Conservation (phyloP, 2,888 invertebrate genomes). For the Drosophila flavopinicola region DNA sequence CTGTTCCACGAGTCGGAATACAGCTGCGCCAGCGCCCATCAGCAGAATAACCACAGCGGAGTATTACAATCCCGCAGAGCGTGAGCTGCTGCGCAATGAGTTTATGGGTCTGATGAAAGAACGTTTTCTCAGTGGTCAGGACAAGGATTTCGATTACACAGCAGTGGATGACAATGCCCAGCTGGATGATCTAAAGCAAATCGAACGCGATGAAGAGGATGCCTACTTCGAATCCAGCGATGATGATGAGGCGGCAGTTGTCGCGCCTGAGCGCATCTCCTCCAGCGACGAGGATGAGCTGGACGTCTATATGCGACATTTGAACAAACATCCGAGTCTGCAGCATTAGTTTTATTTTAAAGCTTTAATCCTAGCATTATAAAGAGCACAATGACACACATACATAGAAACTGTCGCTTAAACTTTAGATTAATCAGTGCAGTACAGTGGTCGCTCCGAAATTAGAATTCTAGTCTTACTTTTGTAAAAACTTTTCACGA, state of each 20-base stretch:
- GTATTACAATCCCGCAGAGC: slow-evolving; percentile 85
- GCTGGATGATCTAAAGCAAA: slow-evolving; percentile 90
- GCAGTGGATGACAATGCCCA: slow-evolving; percentile 92
- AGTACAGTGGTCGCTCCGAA: background rate
- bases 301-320: slow-evolving; percentile 89
- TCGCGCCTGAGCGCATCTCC: background rate
- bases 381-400: slow-evolving; percentile 33
- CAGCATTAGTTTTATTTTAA: slow-evolving; percentile 50
- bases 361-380: slow-evolving; percentile 47
- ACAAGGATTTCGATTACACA: slow-evolving; percentile 92
- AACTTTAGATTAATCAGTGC: slow-evolving; percentile 9
- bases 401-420: slow-evolving; percentile 2
- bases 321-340: slow-evolving; percentile 80
- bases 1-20: slow-evolving; percentile 66
- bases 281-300: slow-evolving; percentile 86
- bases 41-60: slow-evolving; percentile 46
- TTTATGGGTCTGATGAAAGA: slow-evolving; percentile 94
- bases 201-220: slow-evolving; percentile 93
- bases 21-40: slow-evolving; percentile 1
- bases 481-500: no score
- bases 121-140: slow-evolving; percentile 92
- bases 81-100: slow-evolving; percentile 89
- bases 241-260: slow-evolving; percentile 85
- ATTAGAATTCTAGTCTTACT: no score
- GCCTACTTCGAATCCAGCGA: slow-evolving; percentile 94